phyloP scores from a whole-genome alignment of 2,888 invertebrate species.

The Aethes cnicana region DNA sequence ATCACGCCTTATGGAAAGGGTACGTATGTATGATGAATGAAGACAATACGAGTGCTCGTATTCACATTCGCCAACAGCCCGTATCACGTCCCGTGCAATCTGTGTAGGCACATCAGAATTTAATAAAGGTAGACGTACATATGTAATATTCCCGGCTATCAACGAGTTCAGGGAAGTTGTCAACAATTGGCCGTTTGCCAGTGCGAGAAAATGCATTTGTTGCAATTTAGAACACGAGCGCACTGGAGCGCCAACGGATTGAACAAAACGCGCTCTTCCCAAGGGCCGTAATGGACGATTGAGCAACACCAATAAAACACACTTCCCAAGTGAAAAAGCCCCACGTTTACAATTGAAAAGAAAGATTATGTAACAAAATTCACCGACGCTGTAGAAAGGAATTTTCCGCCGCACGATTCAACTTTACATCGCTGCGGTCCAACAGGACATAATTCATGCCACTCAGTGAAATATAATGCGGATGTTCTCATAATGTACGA shows the following conservation, averaged over 20 bases:
- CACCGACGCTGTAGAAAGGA: constrained; percentile 42
- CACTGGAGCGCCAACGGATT: constrained; percentile 28
- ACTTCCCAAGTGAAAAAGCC: constrained; percentile 14
- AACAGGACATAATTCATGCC: constrained; percentile 70
- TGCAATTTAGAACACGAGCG: constrained; percentile 41
- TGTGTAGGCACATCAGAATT: constrained; percentile 28
- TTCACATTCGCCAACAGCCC: constrained; percentile 12
- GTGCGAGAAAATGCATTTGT: constrained; percentile 51
- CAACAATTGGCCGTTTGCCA: constrained; percentile 55
- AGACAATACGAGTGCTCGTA: constrained; percentile 12
- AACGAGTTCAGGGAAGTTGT: constrained; percentile 48
- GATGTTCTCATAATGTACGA: constrained; percentile 76
- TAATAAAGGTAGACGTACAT: constrained; percentile 36
- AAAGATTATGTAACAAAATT: constrained; percentile 34
- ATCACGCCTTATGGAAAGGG: not conserved
- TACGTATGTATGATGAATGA: constrained; percentile 3
- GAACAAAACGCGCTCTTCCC: constrained; percentile 30
- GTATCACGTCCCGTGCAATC: constrained; percentile 20
- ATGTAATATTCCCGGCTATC: constrained; percentile 42
- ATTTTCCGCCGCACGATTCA: constrained; percentile 61
- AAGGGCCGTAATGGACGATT: constrained; percentile 17
- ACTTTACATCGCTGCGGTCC: constrained; percentile 61
- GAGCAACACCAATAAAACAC: constrained; percentile 17
- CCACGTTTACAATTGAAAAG: constrained; percentile 25
- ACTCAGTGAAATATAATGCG: constrained; percentile 75